These are phyloP conservation scores for Amiota minor DNA, from an alignment of 2,888 invertebrate genomes.

Conservation along the genomic window DNA sequence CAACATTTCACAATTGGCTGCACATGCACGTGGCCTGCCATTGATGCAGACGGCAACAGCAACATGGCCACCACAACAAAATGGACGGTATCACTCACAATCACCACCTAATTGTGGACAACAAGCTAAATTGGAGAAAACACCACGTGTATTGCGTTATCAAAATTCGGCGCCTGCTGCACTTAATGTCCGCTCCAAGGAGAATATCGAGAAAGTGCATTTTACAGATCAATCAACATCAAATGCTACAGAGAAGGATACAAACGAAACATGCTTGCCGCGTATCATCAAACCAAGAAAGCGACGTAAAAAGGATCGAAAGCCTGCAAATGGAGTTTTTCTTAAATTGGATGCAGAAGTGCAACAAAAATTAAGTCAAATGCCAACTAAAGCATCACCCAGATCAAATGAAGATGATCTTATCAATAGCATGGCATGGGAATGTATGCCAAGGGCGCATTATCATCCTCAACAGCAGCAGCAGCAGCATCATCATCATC, in stretches of 20 bases:
- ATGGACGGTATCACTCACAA: slow-evolving; percentile 42
- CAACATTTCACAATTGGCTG: slow-evolving; percentile 81
- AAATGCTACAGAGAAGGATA: slow-evolving; percentile 60
- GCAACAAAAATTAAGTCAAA: slow-evolving; percentile 40
- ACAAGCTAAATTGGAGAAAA: slow-evolving; percentile 50
- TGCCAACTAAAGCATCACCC: slow-evolving; percentile 35
- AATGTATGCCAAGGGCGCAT: not conserved
- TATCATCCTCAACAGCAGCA: slow-evolving; percentile 16
- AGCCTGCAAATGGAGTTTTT: slow-evolving; percentile 77
- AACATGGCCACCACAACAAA: slow-evolving; percentile 31
- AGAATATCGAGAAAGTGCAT: slow-evolving; percentile 39
- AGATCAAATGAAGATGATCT: slow-evolving; percentile 29
- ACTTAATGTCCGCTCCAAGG: slow-evolving; percentile 42
- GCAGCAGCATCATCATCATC: not conserved
- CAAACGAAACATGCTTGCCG: slow-evolving; percentile 83
- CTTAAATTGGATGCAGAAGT: slow-evolving; percentile 60
- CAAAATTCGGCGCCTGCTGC: slow-evolving; percentile 65
- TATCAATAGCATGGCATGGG: not conserved
- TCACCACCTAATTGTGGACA: slow-evolving; percentile 35
- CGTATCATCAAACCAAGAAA: slow-evolving; percentile 92
- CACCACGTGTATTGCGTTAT: slow-evolving; percentile 60
- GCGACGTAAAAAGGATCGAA: slow-evolving; percentile 90
- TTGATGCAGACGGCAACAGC: slow-evolving; percentile 76
- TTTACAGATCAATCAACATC: slow-evolving; percentile 22
- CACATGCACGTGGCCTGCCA: slow-evolving; percentile 90